Base-by-base conservation (phyloP, 2,888 invertebrate species). In the Agrochola lota region DNA sequence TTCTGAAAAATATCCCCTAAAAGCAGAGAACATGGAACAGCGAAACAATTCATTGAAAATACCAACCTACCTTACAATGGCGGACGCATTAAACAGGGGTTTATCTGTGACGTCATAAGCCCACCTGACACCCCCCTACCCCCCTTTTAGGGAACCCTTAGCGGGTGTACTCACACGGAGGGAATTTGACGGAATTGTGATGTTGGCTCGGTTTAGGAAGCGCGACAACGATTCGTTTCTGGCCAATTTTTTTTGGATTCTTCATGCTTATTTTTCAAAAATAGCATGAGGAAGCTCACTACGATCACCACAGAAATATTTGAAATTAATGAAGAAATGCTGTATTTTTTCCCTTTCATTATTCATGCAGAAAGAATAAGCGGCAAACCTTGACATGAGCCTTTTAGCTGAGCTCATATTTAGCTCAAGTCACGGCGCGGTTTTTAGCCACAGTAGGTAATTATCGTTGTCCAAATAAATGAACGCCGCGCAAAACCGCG, bases 61-160 rank as follows among this genome's bases (percentile, higher is more conserved):
- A 79, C 75, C 68, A 75, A 40, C 49, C 55, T 71, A 35, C 71
- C 63, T 70, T 40, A 89, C 88, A 89, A 89, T 86, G 83, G 87
- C 85, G 81, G 80, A 77, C 80, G 85, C 78, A 84, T 88, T 85
- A 87, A 82, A 74, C 81, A 78, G 70, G 86, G 87, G 87, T 83
- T 88, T 87, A 85, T 85, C 72, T 78, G 81, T 91, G 91, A 91
- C 92, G 91, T 91, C 92, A 91, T 88, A 85, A 87, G 85, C 89
- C 85, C 85, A 89, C 90, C 91, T 89, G 88, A 77, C 83, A 74
- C 71, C 71, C 82, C 85, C 78, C n/a, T 64, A 23, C 52, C 68
- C 62, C 73, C 78, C 49, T 73, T 67, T 78, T 62, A 23, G 74
- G 62, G 49, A 66, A 74, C 62, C 57, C 23, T 83, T 67, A 62